Percentiles rank a stretch among this genome's conserved stretches.
Conservation (phyloP, 2,797 vertebrate species). For the Catamblyrhynchus diadema region DNA sequence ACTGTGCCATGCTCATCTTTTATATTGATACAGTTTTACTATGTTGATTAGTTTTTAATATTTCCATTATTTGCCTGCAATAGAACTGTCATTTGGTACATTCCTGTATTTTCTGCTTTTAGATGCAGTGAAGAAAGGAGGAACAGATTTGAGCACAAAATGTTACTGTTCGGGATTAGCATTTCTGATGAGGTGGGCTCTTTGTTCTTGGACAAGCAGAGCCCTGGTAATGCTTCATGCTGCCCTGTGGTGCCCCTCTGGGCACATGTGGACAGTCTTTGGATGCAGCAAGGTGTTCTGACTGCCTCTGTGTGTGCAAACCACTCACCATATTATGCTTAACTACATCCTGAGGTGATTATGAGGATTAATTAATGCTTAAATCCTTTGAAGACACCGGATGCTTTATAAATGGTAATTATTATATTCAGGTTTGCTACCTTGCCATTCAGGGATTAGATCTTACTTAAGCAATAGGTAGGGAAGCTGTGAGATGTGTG, state of each 20-base stretch:
- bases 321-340: neutral
- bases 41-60: neutral
- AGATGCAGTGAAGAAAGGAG: neutral
- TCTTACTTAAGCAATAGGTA: slow-evolving; percentile 1
- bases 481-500: neutral
- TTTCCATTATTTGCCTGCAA: neutral
- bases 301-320: neutral
- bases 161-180: slow-evolving; percentile 6
- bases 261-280: neutral
- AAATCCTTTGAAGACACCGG: neutral
- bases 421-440: slow-evolving; percentile 27
- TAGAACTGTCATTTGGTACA: neutral
- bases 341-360: slow-evolving; percentile 21
- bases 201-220: slow-evolving; percentile 12
- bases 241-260: neutral
- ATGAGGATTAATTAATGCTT: slow-evolving; percentile 2
- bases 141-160: slow-evolving; percentile 17
- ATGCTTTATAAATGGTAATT: slow-evolving; percentile 53
- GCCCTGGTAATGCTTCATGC: neutral
- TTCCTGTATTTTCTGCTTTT: neutral
- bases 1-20: neutral
- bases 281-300: neutral
- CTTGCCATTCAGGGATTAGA: neutral
- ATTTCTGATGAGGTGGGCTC: slow-evolving; percentile 27
- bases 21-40: neutral